These are phyloP conservation scores for Sesia apiformis DNA, from an alignment of 2,888 invertebrate genomes.

Conservation along the genomic window DNA sequence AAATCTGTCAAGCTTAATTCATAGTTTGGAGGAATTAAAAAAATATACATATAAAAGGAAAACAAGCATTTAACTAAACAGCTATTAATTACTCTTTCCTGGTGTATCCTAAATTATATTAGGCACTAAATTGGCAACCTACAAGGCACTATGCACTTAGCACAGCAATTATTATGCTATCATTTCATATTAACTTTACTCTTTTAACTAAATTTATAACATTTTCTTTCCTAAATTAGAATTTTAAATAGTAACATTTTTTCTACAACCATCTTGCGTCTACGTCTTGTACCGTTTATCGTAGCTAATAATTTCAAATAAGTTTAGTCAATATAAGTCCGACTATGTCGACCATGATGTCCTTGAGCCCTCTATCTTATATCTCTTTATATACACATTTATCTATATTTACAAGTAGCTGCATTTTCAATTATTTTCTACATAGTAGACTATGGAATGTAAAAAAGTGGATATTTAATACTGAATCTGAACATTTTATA, in stretches of 20 bases:
- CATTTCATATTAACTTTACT: slow-evolving; percentile 31
- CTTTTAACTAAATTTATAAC: slow-evolving; percentile 34
- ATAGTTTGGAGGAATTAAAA: too few relatives aligned
- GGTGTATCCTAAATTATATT: slow-evolving; percentile 17
- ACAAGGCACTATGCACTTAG: slow-evolving; percentile 76
- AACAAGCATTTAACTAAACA: background rate
- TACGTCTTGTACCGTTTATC: background rate
- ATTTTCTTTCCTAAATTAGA: too few relatives aligned
- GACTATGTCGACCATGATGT: slow-evolving; percentile 14
- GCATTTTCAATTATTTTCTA: slow-evolving; percentile 30
- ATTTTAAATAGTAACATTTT: slow-evolving; percentile 1
- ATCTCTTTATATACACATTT: slow-evolving; percentile 51
- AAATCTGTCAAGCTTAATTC: too few relatives aligned
- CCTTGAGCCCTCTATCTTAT: slow-evolving; percentile 4
- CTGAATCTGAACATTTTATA: slow-evolving; percentile 23
- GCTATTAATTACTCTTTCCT: background rate
- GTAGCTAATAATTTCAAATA: slow-evolving; percentile 1
- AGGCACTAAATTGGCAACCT: slow-evolving; percentile 77
- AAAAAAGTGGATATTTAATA: slow-evolving; percentile 41
- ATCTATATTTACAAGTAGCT: slow-evolving; percentile 59
- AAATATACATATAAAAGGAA: too few relatives aligned
- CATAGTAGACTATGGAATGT: slow-evolving; percentile 51
- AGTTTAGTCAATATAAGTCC: slow-evolving; percentile 3
- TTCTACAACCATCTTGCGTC: slow-evolving; percentile 1
- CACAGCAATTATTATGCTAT: slow-evolving; percentile 59